Evolutionary conservation across 2,888 invertebrate species (phyloP).

Genomic region (Parasteatoda lunata): DNA sequence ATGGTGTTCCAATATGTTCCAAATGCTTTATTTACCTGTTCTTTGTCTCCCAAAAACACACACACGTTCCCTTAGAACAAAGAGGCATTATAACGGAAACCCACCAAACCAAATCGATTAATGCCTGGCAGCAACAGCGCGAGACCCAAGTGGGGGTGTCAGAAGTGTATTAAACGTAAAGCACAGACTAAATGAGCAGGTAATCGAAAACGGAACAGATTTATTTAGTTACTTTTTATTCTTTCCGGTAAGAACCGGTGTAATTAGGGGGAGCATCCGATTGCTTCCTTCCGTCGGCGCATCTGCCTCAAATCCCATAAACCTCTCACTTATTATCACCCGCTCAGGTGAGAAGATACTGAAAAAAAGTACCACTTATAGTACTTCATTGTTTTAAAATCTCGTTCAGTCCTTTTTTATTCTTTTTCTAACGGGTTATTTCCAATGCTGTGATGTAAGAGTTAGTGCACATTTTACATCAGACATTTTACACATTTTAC

Average conservation of each 20-base stretch:
- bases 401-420: neutral
- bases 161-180: constrained; percentile 10
- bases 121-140: neutral
- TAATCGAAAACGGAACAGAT: constrained; percentile 59
- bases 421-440: no score
- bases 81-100: constrained; percentile 15
- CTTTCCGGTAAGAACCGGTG: constrained; percentile 15
- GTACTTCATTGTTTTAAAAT: neutral
- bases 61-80: neutral
- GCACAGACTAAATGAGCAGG: constrained; percentile 57
- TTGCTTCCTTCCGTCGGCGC: constrained; percentile 34
- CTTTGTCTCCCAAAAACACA: no score
- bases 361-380: neutral
- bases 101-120: constrained; percentile 28
- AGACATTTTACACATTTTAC: no score
- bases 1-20: neutral
- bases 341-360: neutral
- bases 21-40: neutral
- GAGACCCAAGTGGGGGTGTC: neutral
- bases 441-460: no score
- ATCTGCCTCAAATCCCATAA: constrained; percentile 33
- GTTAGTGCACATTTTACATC: no score
- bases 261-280: constrained; percentile 54
- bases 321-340: neutral
- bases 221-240: constrained; percentile 29